Evolutionary conservation across 2,888 invertebrate genomes (phyloP).

Genomic region (Capitulum mitella): DNA sequence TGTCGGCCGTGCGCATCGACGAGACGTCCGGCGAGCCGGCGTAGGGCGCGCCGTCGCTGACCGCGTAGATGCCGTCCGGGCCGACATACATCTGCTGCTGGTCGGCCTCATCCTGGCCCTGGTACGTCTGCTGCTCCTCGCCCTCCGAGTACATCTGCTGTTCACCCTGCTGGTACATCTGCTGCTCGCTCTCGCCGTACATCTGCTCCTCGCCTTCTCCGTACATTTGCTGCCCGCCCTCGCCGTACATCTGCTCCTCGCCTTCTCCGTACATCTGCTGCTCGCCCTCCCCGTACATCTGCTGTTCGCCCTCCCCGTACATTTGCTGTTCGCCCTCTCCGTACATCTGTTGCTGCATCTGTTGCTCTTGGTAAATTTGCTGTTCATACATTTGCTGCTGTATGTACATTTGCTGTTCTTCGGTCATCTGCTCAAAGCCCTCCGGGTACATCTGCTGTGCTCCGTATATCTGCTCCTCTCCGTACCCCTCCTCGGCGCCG

Average conservation of each 20-base stretch:
- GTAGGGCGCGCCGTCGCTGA: background rate
- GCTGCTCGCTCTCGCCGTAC: background rate
- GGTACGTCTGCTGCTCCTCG: background rate
- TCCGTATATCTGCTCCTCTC: background rate
- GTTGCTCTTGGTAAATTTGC: too few relatives aligned
- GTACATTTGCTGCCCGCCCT: background rate
- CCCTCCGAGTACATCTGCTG: background rate
- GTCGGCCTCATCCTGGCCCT: background rate
- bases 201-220: background rate
- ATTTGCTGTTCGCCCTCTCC: background rate
- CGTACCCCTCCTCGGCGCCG: background rate
- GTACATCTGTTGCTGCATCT: background rate
- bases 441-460: background rate
- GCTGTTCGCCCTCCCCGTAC: background rate
- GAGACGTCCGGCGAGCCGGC: background rate
- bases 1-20: conserved; percentile 3
- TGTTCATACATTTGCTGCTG: background rate
- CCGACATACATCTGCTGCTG: background rate
- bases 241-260: background rate
- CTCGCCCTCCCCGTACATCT: background rate
- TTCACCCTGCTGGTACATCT: background rate
- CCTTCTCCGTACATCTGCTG: too few relatives aligned
- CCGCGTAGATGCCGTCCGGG: conserved; percentile 7
- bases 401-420: background rate
- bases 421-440: too few relatives aligned